Conservation (phyloP, 1,140 invertebrate species). For the Orchesella cincta region DNA sequence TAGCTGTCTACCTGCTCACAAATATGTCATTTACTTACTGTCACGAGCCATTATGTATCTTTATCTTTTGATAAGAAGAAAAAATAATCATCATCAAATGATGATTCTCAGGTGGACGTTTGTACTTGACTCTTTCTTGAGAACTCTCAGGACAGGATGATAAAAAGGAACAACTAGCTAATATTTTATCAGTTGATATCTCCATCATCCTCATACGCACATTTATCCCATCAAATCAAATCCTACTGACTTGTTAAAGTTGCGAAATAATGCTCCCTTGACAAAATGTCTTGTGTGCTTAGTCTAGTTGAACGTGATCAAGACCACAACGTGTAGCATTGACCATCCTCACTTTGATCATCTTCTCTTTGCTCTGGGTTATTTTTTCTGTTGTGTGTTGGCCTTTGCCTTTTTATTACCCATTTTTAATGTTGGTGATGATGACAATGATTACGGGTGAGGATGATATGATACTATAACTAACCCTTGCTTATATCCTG, state of each 20-base stretch:
- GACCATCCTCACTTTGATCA: constrained; percentile 13
- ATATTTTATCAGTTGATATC: too few relatives aligned
- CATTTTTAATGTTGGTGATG: background rate
- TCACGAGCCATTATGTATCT: too few relatives aligned
- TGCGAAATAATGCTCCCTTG: too few relatives aligned
- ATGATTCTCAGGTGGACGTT: too few relatives aligned
- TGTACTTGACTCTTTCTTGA: too few relatives aligned
- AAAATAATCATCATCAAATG: too few relatives aligned
- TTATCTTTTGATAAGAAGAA: too few relatives aligned
- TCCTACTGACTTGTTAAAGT: background rate
- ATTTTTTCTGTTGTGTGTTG: background rate
- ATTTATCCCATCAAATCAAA: too few relatives aligned
- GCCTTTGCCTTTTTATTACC: constrained; percentile 15
- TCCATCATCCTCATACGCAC: background rate
- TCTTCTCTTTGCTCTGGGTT: background rate
- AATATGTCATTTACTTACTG: too few relatives aligned
- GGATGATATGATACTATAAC: background rate
- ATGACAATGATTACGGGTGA: background rate
- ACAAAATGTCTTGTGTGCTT: background rate
- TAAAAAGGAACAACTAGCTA: too few relatives aligned
- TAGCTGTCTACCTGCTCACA: too few relatives aligned
- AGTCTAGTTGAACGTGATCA: background rate
- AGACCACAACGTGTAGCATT: background rate
- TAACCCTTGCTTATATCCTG: background rate
- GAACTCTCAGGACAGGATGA: too few relatives aligned